Evolutionary conservation across 64 coral and sea anemone genomes (phyloP).

Genomic region (Anthopleura sola): DNA sequence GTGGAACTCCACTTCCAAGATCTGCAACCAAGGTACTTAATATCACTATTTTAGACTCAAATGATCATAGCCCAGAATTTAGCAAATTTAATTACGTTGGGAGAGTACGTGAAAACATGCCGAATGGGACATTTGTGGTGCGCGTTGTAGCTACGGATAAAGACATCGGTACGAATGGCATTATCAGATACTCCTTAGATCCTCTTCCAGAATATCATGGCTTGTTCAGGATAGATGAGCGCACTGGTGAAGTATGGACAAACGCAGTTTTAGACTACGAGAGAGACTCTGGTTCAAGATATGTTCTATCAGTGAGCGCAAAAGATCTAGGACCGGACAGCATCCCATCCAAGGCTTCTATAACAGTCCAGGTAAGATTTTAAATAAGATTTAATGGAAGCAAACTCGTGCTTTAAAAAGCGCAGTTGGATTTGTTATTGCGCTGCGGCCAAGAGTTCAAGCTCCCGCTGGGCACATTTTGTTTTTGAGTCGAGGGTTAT

Average conservation of each 20-base stretch:
- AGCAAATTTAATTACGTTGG: conserved; percentile 57
- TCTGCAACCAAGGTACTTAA: conserved; percentile 49
- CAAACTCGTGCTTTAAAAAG: background rate
- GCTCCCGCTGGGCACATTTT: background rate
- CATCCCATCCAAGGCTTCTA: conserved; percentile 49
- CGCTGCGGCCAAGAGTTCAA: background rate
- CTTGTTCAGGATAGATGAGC: conserved; percentile 55
- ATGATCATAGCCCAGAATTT: conserved; percentile 81
- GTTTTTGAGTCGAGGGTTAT: background rate
- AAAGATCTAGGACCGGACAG: conserved; percentile 73
- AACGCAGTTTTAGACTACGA: conserved; percentile 69
- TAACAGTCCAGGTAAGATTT: conserved; percentile 60
- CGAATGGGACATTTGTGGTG: conserved; percentile 54
- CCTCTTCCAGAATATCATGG: conserved; percentile 35
- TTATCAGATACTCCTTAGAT: conserved; percentile 52
- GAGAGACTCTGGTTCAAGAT: conserved; percentile 17
- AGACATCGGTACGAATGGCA: conserved; percentile 77
- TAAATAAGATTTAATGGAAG: background rate
- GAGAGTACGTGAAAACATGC: conserved; percentile 63
- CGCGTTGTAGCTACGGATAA: conserved; percentile 59
- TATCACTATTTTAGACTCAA: conserved; percentile 75
- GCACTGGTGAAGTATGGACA: conserved; percentile 62
- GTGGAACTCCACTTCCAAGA: conserved; percentile 32
- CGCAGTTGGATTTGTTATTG: background rate
- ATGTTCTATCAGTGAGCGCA: conserved; percentile 56